Base-by-base conservation (phyloP, 2,888 invertebrate species). In the Drosophila mulleri region DNA sequence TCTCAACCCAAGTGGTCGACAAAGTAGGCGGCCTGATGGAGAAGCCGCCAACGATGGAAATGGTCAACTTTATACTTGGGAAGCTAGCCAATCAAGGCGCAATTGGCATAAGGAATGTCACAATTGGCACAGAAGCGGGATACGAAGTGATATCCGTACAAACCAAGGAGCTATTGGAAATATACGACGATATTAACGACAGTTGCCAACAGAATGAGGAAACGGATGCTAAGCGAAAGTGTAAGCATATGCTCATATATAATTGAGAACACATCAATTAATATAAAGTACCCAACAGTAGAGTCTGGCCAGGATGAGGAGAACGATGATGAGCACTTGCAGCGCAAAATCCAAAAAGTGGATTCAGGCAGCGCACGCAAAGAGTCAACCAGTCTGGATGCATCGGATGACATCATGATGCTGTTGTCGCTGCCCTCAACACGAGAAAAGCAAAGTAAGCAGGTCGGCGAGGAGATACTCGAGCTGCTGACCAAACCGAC, bases 381-480 rank as follows among this genome's bases (percentile, higher is more conserved):
- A 50, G 92, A 92, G 41, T 90, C 90, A 4, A 81, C 84, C 12
- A 86, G 86, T 9, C 77, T 89, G 56, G 93, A 93, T 83, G 93
- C 94, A 54, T 94, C 95, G 1, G 96, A 96, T 91, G 95, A 96
- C 72, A 95, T 96, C 94, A 96, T 96, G 94, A 93, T 91, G 82
- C 79, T 93, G 3, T 82, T 93, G 0, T 92, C 93, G 0, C 91
- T 92, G 91, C 98, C 98, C 0, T 98, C 98, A 0, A 98, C 98
- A 18, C 95, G 98, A 88, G 99, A 99, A 92, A 98, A 98, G 88
- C 98, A 98, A 90, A 98, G 96, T 75, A 98, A 98, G 92, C 96
- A 98, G 93, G 95, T 98, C 1, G 98, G 98, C 0, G 98, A 99
- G 92, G 99, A 99, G 93, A 99, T 99, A 64, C 94, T 98, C 86